Evolutionary conservation across 2,113 vertebrate species (phyloP).

Genomic region (Scolopax mira): DNA sequence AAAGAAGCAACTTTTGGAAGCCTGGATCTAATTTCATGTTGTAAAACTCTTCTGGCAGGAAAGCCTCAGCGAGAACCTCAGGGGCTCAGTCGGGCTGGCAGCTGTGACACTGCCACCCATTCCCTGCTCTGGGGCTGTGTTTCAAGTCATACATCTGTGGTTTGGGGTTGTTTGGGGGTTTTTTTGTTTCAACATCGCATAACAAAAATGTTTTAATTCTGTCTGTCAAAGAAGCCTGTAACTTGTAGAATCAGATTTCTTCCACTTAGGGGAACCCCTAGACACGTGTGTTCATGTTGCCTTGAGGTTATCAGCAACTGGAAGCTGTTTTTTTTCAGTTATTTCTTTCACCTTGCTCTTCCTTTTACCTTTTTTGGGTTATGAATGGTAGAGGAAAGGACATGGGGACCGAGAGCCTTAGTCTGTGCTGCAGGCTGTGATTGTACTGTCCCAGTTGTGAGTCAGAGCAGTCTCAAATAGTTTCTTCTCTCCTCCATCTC

Average conservation of each 20-base stretch:
- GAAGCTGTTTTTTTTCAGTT: not conserved
- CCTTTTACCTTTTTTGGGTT: not conserved
- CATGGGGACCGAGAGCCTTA: not conserved
- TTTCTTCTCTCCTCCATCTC: not conserved
- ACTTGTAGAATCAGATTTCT: not conserved
- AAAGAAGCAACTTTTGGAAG: not conserved
- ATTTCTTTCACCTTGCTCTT: not conserved
- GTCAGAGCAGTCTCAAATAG: not conserved
- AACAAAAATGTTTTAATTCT: not conserved
- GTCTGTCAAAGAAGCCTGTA: not conserved
- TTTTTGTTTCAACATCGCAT: not conserved
- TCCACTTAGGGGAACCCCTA: not conserved
- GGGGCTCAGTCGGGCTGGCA: accelerated
- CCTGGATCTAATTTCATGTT: not conserved
- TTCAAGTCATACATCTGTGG: not conserved
- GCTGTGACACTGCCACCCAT: not conserved
- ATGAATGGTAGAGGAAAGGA: not conserved
- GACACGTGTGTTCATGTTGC: not conserved
- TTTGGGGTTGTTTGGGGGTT: too few species aligned
- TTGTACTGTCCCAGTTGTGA: not conserved
- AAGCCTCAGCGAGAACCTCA: not conserved
- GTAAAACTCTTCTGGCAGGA: not conserved
- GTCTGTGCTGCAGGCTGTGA: not conserved
- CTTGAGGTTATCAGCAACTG: not conserved
- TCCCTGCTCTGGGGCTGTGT: not conserved